These are phyloP conservation scores for Nothoprocta pentlandii DNA, from an alignment of 2,113 vertebrate genomes.

Conservation along the genomic window DNA sequence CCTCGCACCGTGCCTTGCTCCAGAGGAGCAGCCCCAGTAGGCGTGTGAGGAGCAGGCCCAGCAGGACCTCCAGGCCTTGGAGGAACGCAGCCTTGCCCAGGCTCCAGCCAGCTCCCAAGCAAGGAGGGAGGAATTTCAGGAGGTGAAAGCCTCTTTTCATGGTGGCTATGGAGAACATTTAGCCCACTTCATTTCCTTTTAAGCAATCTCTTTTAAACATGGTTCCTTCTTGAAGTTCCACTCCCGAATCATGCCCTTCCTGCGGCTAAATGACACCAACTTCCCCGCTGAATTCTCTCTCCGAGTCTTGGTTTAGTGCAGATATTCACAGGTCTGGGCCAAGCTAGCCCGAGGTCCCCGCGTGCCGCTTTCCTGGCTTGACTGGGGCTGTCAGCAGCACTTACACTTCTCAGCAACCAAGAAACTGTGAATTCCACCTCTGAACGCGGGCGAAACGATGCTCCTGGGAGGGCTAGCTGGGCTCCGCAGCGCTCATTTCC, in stretches of 20 bases:
- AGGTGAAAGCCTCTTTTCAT: background rate
- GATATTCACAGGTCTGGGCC: background rate
- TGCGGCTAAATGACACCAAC: accelerated
- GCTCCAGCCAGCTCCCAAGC: background rate
- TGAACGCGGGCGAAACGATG: background rate
- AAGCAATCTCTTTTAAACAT: background rate
- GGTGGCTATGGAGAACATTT: background rate
- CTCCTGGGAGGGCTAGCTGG: background rate
- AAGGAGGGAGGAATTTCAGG: background rate
- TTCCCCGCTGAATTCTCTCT: accelerated
- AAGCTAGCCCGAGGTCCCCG: background rate
- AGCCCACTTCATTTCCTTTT: background rate
- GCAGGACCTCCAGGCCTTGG: background rate
- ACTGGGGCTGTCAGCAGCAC: accelerated
- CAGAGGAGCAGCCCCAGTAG: too few species aligned
- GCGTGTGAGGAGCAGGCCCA: too few species aligned
- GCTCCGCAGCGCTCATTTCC: background rate
- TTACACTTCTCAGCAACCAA: background rate
- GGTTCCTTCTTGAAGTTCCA: background rate
- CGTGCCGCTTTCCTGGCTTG: background rate
- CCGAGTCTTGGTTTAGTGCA: accelerated
- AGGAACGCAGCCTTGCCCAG: background rate
- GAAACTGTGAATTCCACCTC: background rate
- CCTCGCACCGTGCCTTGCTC: background rate
- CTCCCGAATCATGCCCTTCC: background rate